A percentile compares a stretch with the other conserved stretches of the same genome.
Conservation (phyloP, 2,888 invertebrate genomes). For the Limnephilus lunatus region DNA sequence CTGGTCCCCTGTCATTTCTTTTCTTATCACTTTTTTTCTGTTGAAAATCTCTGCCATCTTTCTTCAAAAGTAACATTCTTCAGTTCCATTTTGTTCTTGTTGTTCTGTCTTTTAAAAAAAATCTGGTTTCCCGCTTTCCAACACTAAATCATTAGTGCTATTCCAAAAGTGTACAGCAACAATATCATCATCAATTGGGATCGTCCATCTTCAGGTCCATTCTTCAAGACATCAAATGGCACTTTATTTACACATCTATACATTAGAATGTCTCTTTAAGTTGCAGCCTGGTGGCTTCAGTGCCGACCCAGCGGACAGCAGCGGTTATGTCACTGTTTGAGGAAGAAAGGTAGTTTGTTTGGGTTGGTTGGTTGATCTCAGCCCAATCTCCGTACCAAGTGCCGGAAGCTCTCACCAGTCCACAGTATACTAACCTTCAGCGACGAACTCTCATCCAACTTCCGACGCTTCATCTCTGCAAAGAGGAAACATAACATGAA, state of each 20-base stretch:
- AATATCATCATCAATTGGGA: background rate
- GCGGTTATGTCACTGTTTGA: conserved; percentile 17
- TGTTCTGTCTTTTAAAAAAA: background rate
- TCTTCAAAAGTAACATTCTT: background rate
- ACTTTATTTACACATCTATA: background rate
- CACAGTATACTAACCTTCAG: conserved; percentile 90
- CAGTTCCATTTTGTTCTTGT: background rate
- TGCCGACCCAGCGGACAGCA: background rate
- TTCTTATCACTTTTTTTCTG: background rate
- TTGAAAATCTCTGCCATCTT: background rate
- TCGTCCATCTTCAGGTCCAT: background rate
- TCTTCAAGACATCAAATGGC: background rate
- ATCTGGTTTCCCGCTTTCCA: background rate
- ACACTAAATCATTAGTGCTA: background rate
- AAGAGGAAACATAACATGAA: background rate
- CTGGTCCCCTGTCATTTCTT: background rate
- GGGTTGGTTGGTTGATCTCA: conserved; percentile 70
- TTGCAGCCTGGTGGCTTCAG: background rate
- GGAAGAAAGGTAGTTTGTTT: conserved; percentile 36
- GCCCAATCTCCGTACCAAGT: conserved; percentile 80
- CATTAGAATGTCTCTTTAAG: conserved; percentile 9
- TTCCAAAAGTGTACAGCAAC: background rate
- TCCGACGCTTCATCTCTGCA: conserved; percentile 89
- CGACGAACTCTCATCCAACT: conserved; percentile 85
- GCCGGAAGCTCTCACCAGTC: conserved; percentile 73